These are phyloP conservation scores for Cotesia congregata DNA, from an alignment of 2,888 invertebrate species.

Conservation along the genomic window DNA sequence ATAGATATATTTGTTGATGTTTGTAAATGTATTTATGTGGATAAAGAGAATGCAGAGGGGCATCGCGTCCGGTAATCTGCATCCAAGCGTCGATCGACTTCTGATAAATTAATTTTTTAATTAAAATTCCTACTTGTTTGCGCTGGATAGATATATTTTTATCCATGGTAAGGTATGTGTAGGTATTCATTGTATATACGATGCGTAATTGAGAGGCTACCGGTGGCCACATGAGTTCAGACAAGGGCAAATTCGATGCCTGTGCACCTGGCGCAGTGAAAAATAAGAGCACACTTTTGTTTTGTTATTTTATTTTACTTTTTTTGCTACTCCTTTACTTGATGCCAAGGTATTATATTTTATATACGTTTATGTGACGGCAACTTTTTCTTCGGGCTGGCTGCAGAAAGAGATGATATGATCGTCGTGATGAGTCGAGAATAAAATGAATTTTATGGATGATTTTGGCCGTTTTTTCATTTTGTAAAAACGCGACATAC, in stretches of 20 bases:
- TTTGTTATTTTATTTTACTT: neutral
- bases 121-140: conserved; percentile 39
- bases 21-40: too few relatives aligned
- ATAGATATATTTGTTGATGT: neutral
- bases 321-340: neutral
- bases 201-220: conserved; percentile 43
- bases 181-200: conserved; percentile 6
- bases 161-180: neutral
- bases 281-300: neutral
- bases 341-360: neutral
- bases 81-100: conserved; percentile 36
- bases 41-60: conserved; percentile 6
- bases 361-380: neutral
- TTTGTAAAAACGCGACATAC: neutral
- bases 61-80: conserved; percentile 35
- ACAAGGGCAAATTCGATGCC: conserved; percentile 19
- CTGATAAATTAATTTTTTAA: conserved; percentile 43
- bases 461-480: neutral
- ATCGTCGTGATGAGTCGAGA: neutral
- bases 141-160: conserved; percentile 18
- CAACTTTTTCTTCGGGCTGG: neutral
- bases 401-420: conserved; percentile 8
- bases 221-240: conserved; percentile 31
- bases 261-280: conserved; percentile 35
- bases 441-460: neutral